These are phyloP conservation scores for Epistrophe grossulariae DNA, from an alignment of 2,888 invertebrate genomes.

Conservation along the genomic window DNA sequence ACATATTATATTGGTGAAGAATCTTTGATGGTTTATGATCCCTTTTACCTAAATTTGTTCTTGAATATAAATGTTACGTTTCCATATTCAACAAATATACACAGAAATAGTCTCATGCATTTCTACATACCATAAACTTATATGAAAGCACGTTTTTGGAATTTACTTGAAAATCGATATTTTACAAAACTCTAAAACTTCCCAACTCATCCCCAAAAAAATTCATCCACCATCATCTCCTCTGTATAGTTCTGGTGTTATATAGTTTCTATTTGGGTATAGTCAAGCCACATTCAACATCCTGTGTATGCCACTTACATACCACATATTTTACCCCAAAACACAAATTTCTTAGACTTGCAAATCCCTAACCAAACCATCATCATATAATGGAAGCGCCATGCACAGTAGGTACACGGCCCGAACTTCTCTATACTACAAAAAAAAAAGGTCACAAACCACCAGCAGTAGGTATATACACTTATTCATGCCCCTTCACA, in stretches of 20 bases:
- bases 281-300: conserved; percentile 16
- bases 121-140: not conserved
- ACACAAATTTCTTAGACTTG: conserved; percentile 35
- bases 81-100: not conserved
- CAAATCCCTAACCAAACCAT: conserved; percentile 24
- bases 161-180: conserved; percentile 18
- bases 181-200: conserved; percentile 5
- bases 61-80: not conserved
- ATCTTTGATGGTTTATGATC: not conserved
- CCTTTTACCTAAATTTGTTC: not conserved
- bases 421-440: not conserved
- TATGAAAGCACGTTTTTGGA: not conserved
- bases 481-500: conserved; percentile 46
- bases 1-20: not conserved
- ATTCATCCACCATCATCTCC: not conserved
- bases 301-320: conserved; percentile 17
- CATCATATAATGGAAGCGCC: conserved; percentile 7
- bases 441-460: conserved; percentile 9
- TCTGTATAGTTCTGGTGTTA: not conserved
- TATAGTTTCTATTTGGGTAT: conserved; percentile 6
- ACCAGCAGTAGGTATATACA: not conserved
- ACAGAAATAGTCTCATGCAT: not conserved
- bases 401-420: not conserved
- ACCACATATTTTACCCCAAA: conserved; percentile 36
- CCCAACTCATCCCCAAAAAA: not conserved